phyloP scores from a whole-genome alignment of 2,113 vertebrate genomes.

The Oreotrochilus melanogaster region DNA sequence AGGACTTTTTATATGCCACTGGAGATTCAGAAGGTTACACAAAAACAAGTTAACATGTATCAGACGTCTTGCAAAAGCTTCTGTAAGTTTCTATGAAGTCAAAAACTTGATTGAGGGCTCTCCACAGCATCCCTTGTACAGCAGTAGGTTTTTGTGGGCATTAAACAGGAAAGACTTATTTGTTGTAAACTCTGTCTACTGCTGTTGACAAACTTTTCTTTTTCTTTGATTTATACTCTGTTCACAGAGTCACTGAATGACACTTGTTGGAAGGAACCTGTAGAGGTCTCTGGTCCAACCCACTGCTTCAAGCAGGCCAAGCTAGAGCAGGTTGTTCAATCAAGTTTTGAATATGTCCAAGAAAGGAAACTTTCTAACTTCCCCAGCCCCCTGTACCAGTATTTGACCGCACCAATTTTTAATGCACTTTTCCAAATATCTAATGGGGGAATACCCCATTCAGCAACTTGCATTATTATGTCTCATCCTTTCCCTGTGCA shows the following conservation, averaged over 20 bases:
- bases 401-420: background rate
- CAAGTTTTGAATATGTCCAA: background rate
- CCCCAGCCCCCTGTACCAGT: background rate
- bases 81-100: background rate
- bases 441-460: background rate
- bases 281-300: background rate
- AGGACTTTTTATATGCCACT: background rate
- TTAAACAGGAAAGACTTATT: background rate
- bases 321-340: background rate
- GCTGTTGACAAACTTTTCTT: background rate
- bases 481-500: background rate
- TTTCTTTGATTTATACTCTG: background rate
- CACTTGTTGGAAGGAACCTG: background rate
- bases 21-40: background rate
- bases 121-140: background rate
- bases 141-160: background rate
- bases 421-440: background rate
- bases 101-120: background rate
- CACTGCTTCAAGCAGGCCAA: background rate
- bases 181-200: background rate
- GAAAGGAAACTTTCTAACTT: background rate
- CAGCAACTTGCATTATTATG: background rate
- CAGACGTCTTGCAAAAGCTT: background rate
- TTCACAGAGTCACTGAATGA: background rate
- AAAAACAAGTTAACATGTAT: background rate